Base-by-base conservation (phyloP, 2,888 invertebrate species). In the Meta bourneti region DNA sequence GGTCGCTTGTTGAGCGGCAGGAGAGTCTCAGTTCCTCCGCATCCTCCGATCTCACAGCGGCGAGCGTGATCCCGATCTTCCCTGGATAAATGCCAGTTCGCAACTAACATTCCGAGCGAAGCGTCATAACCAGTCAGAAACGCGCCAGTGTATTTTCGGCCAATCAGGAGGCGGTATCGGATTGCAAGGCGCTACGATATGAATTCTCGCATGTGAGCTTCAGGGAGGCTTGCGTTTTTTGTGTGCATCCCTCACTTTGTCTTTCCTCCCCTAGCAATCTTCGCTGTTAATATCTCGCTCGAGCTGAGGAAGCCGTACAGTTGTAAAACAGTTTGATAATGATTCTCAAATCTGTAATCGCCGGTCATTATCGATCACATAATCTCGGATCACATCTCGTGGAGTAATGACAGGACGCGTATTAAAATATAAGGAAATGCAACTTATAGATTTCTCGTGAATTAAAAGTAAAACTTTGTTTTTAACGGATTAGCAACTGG, bases 81-180 rank as follows among this genome's bases (percentile, higher is more conserved):
- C 75, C 48, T 72, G 74, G 84, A 74, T 75, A 84, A 84, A 61
- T 61, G 84, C 84, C 75, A 84, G 54, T 84, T 84, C 84, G 75
- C 84, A 84, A 84, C 84, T 84, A 84, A 84, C 74, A 74, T 74
- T 75, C 74, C 72, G 34, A 13, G 9, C 84, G 54, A 16, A 84
- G 84, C 84, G 75, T 75, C 84, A 75, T 75, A 84, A 75, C 84
- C 84, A 84, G 84, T 84, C 84, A 84, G 84, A 84, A 84, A 74
- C 74, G 84, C 84, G 49, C 84, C 84, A 75, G 34, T 20, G 75
- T 74, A 75, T 75, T 84, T 84, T 84, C 75, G 75, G 20, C 84
- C 84, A 84, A 75, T 84, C 74, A 74, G 84, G 61, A 74, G 34
- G 75, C 75, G 84, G 11, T 11, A 54, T 61, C 61, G 75, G 19